Conservation (phyloP, 2,888 invertebrate genomes). For the Polydrusus pterygomalis region DNA sequence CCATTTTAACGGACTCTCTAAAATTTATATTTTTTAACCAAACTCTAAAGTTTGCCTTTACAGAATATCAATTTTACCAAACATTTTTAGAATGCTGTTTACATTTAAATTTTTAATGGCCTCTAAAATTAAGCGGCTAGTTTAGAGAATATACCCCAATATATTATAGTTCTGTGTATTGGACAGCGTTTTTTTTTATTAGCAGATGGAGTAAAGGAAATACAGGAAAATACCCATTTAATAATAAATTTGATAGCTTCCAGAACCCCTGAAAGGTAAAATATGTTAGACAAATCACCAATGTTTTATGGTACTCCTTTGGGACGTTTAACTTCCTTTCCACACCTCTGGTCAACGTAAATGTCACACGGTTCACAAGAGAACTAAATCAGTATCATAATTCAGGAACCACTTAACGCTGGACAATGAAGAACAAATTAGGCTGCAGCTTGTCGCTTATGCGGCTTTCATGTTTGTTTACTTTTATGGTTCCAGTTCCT, state of each 20-base stretch:
- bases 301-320: conserved; percentile 28
- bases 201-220: too few species aligned
- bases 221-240: background rate
- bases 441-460: conserved; percentile 50
- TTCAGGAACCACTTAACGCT: conserved; percentile 59
- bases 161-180: too few species aligned
- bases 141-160: too few species aligned
- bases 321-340: conserved; percentile 39
- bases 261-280: conserved; percentile 19
- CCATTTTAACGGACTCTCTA: too few species aligned
- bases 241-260: background rate
- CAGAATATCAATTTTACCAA: too few species aligned
- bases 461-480: conserved; percentile 53
- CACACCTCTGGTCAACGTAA: conserved; percentile 40
- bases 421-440: conserved; percentile 58
- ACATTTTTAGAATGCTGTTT: too few species aligned
- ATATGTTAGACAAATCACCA: conserved; percentile 32
- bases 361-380: conserved; percentile 36
- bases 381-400: conserved; percentile 29
- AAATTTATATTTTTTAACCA: too few species aligned
- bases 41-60: too few species aligned
- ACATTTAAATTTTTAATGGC: too few species aligned
- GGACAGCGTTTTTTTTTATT: too few species aligned
- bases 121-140: too few species aligned
- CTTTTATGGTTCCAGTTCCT: conserved; percentile 51